Evolutionary conservation across 2,797 vertebrate genomes (phyloP).

Genomic region (Scleropages formosus): DNA sequence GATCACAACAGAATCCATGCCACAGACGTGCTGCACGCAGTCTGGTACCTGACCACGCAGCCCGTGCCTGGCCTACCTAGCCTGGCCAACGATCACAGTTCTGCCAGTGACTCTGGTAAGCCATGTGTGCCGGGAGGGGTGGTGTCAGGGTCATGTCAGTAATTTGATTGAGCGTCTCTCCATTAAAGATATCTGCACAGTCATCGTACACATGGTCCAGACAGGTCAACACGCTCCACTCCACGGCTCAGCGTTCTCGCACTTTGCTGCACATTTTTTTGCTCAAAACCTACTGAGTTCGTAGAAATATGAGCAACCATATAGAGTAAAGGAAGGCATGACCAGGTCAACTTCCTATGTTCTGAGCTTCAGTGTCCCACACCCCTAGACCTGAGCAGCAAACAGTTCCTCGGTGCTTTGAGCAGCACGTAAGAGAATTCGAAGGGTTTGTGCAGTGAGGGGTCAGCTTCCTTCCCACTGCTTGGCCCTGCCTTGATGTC

Average conservation of each 20-base stretch:
- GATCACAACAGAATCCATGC: conserved; percentile 98
- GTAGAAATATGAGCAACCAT: too few species aligned
- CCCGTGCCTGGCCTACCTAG: conserved; percentile 87
- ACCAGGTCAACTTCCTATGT: neutral
- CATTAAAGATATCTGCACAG: too few species aligned
- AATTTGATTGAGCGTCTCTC: too few species aligned
- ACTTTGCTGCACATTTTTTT: too few species aligned
- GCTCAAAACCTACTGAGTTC: too few species aligned
- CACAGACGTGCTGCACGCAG: conserved; percentile 96
- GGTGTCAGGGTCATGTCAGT: too few species aligned
- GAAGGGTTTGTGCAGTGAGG: neutral
- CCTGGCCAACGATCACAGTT: conserved; percentile 79
- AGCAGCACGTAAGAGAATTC: conserved; percentile 13
- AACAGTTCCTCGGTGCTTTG: neutral
- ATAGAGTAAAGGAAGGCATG: neutral
- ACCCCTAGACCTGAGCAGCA: neutral
- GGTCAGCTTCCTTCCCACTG: neutral
- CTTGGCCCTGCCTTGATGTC: neutral
- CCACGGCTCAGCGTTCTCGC: too few species aligned
- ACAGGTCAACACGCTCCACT: too few species aligned
- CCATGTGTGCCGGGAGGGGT: neutral
- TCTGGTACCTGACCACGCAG: conserved; percentile 97
- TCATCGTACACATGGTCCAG: too few species aligned
- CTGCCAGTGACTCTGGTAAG: conserved; percentile 88
- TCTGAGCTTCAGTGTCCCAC: neutral